Percentiles rank a stretch among this genome's conserved stretches.
These are phyloP conservation scores for Xylota sylvarum DNA, from an alignment of 2,888 invertebrate species.

Conservation along the genomic window DNA sequence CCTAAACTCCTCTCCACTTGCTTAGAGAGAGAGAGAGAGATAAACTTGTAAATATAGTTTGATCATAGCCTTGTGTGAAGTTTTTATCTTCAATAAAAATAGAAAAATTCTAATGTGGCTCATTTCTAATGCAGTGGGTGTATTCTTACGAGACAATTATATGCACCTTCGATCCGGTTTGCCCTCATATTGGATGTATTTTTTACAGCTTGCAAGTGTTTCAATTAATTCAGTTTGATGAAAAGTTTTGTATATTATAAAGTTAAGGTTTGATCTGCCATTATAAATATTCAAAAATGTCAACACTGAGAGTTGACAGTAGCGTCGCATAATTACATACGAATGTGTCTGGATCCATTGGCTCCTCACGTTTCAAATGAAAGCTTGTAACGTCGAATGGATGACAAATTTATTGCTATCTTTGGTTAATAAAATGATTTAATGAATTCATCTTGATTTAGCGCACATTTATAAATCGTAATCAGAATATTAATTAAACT, in stretches of 20 bases:
- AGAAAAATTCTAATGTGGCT: slow-evolving; percentile 26
- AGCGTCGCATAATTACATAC: slow-evolving; percentile 43
- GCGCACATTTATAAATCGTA: slow-evolving; percentile 32
- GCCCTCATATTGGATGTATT: slow-evolving; percentile 20
- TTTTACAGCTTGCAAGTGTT: slow-evolving; percentile 34
- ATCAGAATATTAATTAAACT: slow-evolving; percentile 24
- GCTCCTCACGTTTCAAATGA: slow-evolving; percentile 20
- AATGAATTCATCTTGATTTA: slow-evolving; percentile 51
- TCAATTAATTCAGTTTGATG: slow-evolving; percentile 49
- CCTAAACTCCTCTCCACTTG: slow-evolving; percentile 18
- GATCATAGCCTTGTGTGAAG: slow-evolving; percentile 12
- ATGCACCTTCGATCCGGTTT: slow-evolving; percentile 22
- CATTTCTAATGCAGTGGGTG: slow-evolving; percentile 50
- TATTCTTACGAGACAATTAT: background rate
- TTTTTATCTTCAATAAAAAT: slow-evolving; percentile 29
- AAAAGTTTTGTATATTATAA: slow-evolving; percentile 31
- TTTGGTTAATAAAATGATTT: slow-evolving; percentile 48
- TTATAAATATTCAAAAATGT: slow-evolving; percentile 31
- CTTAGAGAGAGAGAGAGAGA: slow-evolving; percentile 7
- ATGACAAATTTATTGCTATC: slow-evolving; percentile 50
- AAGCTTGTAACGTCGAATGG: slow-evolving; percentile 23
- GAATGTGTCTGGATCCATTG: slow-evolving; percentile 27
- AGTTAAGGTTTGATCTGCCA: slow-evolving; percentile 15
- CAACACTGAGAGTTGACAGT: slow-evolving; percentile 56
- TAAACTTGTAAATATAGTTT: slow-evolving; percentile 42